A percentile compares a stretch with the other conserved stretches of the same genome.
Conservation (phyloP, 2,113 vertebrate genomes). For the Malurus elegans region DNA sequence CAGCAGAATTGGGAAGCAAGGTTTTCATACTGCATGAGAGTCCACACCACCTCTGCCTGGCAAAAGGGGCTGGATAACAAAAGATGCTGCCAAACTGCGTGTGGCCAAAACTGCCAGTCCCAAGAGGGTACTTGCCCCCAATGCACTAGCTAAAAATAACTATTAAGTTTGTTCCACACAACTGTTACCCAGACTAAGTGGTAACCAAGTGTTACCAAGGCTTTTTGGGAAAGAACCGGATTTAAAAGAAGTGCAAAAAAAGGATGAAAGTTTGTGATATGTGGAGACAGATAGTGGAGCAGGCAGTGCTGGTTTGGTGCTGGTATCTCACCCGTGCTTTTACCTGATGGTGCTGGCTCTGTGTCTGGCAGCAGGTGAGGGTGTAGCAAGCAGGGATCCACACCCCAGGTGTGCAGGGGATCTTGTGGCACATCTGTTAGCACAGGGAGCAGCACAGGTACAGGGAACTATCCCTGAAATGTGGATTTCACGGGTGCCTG, state of each 20-base stretch:
- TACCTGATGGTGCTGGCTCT: fast-evolving
- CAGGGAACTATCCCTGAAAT: fast-evolving
- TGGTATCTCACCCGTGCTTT: neutral
- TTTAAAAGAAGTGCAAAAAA: neutral
- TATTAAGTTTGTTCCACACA: neutral
- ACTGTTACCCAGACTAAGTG: neutral
- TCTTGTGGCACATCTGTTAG: fast-evolving
- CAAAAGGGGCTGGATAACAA: neutral
- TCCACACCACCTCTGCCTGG: fast-evolving
- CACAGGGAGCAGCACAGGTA: neutral
- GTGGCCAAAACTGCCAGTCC: neutral
- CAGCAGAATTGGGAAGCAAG: neutral
- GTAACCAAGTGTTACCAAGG: neutral
- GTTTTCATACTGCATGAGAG: fast-evolving
- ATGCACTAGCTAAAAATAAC: neutral
- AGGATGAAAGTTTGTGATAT: neutral
- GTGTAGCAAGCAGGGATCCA: neutral
- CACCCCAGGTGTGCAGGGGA: fast-evolving
- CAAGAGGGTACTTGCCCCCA: neutral
- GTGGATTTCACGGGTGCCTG: neutral
- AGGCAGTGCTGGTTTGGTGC: neutral
- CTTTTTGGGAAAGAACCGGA: neutral
- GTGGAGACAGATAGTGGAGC: neutral
- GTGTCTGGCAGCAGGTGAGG: neutral
- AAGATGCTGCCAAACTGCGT: fast-evolving